Evolutionary conservation across 2,888 invertebrate species (phyloP).

Genomic region (Limnephilus lunatus): DNA sequence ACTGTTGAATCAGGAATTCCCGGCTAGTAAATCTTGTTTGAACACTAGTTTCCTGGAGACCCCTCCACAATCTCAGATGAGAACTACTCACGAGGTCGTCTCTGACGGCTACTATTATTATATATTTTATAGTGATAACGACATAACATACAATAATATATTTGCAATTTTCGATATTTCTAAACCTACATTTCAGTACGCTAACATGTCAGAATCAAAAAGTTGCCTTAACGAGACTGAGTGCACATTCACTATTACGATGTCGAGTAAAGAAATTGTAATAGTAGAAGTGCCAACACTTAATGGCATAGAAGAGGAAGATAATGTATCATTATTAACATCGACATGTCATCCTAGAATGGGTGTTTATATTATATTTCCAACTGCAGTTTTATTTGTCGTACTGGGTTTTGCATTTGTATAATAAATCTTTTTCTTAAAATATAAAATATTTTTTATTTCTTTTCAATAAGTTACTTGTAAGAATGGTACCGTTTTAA

Average conservation of each 20-base stretch:
- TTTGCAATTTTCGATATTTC: slow-evolving; percentile 91
- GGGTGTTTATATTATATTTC: slow-evolving; percentile 88
- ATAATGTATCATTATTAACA: slow-evolving; percentile 82
- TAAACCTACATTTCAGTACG: slow-evolving; percentile 89
- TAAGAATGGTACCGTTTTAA: not conserved
- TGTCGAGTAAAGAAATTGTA: slow-evolving; percentile 87
- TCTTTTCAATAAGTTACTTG: not conserved
- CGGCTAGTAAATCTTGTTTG: slow-evolving; percentile 82
- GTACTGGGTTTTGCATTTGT: slow-evolving; percentile 90
- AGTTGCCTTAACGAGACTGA: slow-evolving; percentile 87
- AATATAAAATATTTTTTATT: not conserved
- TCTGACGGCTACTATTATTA: slow-evolving; percentile 92
- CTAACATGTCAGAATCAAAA: slow-evolving; percentile 81
- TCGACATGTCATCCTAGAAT: slow-evolving; percentile 90
- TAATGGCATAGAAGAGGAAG: slow-evolving; percentile 86
- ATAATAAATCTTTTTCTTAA: slow-evolving; percentile 71
- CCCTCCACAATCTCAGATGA: slow-evolving; percentile 81
- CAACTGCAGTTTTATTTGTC: slow-evolving; percentile 85
- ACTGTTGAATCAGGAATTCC: slow-evolving; percentile 84
- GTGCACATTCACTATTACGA: slow-evolving; percentile 84
- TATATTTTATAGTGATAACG: slow-evolving; percentile 93
- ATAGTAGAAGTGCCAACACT: slow-evolving; percentile 90
- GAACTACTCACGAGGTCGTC: slow-evolving; percentile 83
- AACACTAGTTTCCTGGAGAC: slow-evolving; percentile 83
- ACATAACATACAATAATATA: slow-evolving; percentile 86